Evolutionary conservation across 2,888 invertebrate species (phyloP), one percentile per base, ranked within the genome.

Genomic region (Ornithoptera alexandrae): DNA sequence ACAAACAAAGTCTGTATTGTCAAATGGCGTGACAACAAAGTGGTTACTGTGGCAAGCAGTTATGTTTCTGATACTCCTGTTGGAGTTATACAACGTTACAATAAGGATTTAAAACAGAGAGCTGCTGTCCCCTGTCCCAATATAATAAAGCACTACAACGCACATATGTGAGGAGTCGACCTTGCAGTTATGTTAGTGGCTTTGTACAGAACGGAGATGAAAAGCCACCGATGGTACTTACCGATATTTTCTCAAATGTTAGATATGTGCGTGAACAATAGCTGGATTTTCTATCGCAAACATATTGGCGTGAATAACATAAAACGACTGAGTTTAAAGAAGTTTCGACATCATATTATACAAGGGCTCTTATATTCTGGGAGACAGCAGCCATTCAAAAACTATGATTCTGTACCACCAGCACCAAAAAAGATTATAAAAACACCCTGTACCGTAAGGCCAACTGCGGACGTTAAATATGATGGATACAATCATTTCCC

Each of bases 191-290:
- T 79, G 78, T 72, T 77, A 30, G 74, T 78, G 68, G 74, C 76
- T 61, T 71, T 79, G 67, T 76, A 77, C 64, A 74, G 75, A 71
- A 78, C 74, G 22, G 74, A 73, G 50, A 73, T 77, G 61, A 78
- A 74, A 73, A 73, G 75, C 64, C 24, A 24, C 24, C 24, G 24
- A 24, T 24, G 76, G 77, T 78, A 76, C 62, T 72, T 77, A 67
- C 56, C 57, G 39, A 56, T 67, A 61, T 61, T 62, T 61, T 62
- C 67, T 39, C 67, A 67, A 67, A 67, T 65, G 30, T 67, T 74
- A 75, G 71, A 72, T 70, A 2, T 24, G 24, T 24, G 24, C 24
- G 24, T 24, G 4, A 24, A 24, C 24, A 24, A 24, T 24, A 24
- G 24, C 24, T 24, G 24, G 24, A 24, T 24, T 24, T 24, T 24